These are phyloP conservation scores for Petrophora chlorosata DNA, from an alignment of 2,888 invertebrate species.

Conservation along the genomic window DNA sequence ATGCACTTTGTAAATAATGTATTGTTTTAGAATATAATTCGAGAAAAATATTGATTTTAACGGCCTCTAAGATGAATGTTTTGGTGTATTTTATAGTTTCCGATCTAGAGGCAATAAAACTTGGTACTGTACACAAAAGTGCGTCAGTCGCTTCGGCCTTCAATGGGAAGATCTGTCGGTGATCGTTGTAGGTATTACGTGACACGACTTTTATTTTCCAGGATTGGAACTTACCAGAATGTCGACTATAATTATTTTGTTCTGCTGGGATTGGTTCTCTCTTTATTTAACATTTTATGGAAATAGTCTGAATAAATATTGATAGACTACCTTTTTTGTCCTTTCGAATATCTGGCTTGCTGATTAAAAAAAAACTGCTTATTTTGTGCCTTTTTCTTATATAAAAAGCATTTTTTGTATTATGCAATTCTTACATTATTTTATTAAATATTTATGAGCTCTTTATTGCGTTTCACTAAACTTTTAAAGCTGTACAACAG, in stretches of 20 bases:
- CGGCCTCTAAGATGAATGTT: slow-evolving; percentile 49
- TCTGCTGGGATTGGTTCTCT: neutral
- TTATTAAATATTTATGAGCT: too few relatives aligned
- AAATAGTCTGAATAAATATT: too few relatives aligned
- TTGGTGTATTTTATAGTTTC: slow-evolving; percentile 66
- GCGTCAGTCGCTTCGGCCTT: slow-evolving; percentile 63
- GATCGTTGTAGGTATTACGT: slow-evolving; percentile 16
- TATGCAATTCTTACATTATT: too few relatives aligned
- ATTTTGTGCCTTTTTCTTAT: too few relatives aligned
- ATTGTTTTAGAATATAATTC: slow-evolving; percentile 8
- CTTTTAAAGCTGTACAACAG: too few relatives aligned
- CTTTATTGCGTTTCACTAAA: too few relatives aligned
- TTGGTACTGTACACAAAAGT: slow-evolving; percentile 57
- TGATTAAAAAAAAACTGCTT: too few relatives aligned
- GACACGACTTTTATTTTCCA: slow-evolving; percentile 7
- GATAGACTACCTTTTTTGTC: too few relatives aligned
- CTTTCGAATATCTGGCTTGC: too few relatives aligned
- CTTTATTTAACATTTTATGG: too few relatives aligned
- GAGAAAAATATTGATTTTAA: slow-evolving; percentile 37
- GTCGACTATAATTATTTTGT: slow-evolving; percentile 11
- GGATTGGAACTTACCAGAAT: slow-evolving; percentile 7
- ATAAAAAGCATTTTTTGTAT: too few relatives aligned
- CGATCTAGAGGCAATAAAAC: slow-evolving; percentile 65
- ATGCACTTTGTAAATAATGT: slow-evolving; percentile 18
- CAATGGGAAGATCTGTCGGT: slow-evolving; percentile 29